Evolutionary conservation across 2,888 invertebrate genomes (phyloP).

Genomic region (Caradrina kadenii): DNA sequence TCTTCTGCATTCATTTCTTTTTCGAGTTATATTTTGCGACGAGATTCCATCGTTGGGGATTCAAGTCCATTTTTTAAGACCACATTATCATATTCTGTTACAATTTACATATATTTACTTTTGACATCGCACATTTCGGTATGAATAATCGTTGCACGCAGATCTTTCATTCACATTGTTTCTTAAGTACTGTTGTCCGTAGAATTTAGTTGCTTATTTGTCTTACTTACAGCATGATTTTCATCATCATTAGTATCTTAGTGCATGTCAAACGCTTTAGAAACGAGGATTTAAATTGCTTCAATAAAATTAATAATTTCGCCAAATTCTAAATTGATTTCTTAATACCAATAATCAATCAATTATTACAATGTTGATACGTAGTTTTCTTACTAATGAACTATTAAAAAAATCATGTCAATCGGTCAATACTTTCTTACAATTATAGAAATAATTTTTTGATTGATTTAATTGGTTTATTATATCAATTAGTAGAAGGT

Average conservation of each 20-base stretch:
- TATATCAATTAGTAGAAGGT: conserved; percentile 58
- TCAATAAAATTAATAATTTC: conserved; percentile 56
- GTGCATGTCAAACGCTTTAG: conserved; percentile 67
- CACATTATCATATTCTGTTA: conserved; percentile 53
- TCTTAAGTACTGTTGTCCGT: conserved; percentile 71
- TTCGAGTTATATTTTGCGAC: conserved; percentile 41
- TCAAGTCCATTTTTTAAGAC: conserved; percentile 48
- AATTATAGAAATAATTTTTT: conserved; percentile 61
- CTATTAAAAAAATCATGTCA: conserved; percentile 62
- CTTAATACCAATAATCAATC: conserved; percentile 62
- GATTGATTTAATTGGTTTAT: conserved; percentile 66
- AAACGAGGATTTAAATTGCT: conserved; percentile 52
- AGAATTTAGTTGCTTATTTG: conserved; percentile 71
- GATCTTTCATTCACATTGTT: conserved; percentile 85
- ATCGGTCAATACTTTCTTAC: conserved; percentile 62
- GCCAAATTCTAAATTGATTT: conserved; percentile 52
- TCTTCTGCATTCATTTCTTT: conserved; percentile 35
- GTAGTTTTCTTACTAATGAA: conserved; percentile 58
- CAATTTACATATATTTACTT: conserved; percentile 53
- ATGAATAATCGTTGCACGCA: conserved; percentile 78
- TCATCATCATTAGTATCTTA: conserved; percentile 59
- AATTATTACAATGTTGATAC: conserved; percentile 55
- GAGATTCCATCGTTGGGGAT: conserved; percentile 55
- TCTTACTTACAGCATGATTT: conserved; percentile 71
- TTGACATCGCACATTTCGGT: conserved; percentile 50